phyloP scores from a whole-genome alignment of 2,888 invertebrate species.

The Pediacus dermestoides region DNA sequence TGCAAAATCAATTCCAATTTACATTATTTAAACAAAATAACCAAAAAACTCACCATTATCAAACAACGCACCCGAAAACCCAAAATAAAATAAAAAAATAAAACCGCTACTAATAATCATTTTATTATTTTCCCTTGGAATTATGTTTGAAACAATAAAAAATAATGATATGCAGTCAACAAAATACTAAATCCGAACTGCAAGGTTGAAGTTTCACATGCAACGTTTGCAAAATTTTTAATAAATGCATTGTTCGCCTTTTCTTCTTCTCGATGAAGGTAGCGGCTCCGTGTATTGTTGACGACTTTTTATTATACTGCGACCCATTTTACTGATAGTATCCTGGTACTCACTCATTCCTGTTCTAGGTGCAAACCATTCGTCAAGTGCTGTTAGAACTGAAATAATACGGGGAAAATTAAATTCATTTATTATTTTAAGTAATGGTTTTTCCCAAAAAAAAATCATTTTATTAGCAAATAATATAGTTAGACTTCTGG shows the following conservation, averaged over 20 bases:
- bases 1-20: background rate
- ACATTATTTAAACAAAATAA: background rate
- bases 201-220: too few relatives aligned
- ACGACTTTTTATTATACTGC: slow-evolving; percentile 58
- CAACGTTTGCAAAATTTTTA: too few relatives aligned
- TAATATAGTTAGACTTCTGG: too few relatives aligned
- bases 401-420: too few relatives aligned
- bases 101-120: background rate
- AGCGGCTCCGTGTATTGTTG: slow-evolving; percentile 62
- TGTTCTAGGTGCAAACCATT: slow-evolving; percentile 57
- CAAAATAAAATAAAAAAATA: slow-evolving; percentile 4
- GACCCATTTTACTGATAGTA: slow-evolving; percentile 58
- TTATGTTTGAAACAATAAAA: too few relatives aligned
- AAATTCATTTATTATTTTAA: too few relatives aligned
- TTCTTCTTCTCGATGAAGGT: slow-evolving; percentile 58
- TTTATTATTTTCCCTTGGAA: too few relatives aligned
- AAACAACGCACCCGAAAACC: background rate
- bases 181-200: too few relatives aligned
- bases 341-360: slow-evolving; percentile 63
- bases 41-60: slow-evolving; percentile 5
- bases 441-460: too few relatives aligned
- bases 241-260: slow-evolving; percentile 55
- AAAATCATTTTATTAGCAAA: too few relatives aligned
- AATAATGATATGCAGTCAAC: too few relatives aligned
- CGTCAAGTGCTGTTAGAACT: slow-evolving; percentile 52